phyloP scores from a whole-genome alignment of 2,888 invertebrate genomes.

The Ramazzottius varieornatus region DNA sequence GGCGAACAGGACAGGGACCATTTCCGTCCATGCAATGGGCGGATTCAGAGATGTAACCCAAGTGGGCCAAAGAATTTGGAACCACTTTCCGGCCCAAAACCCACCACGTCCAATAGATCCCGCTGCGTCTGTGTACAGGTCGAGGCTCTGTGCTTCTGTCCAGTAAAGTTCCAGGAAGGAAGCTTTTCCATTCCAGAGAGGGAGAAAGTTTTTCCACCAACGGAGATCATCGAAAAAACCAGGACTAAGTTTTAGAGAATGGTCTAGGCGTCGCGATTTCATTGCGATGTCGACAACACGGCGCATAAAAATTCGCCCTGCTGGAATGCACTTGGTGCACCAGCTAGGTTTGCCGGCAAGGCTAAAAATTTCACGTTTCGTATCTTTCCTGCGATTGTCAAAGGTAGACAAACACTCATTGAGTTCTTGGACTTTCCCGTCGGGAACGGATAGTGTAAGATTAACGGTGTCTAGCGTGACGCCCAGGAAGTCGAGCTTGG shows the following conservation, averaged over 20 bases:
- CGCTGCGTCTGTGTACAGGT: slow-evolving; percentile 4
- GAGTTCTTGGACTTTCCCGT: background rate
- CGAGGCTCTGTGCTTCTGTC: background rate
- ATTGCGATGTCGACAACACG: background rate
- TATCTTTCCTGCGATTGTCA: background rate
- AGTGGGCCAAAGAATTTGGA: background rate
- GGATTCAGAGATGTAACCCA: background rate
- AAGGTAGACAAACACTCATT: background rate
- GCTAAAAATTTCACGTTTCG: background rate
- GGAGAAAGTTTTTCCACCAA: slow-evolving; percentile 2
- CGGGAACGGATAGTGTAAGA: background rate
- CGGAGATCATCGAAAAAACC: background rate
- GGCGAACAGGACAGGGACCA: background rate
- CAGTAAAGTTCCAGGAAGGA: background rate
- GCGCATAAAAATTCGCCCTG: slow-evolving; percentile 3
- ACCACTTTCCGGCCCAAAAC: background rate
- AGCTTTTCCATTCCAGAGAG: slow-evolving; percentile 3
- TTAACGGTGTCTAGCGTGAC: background rate
- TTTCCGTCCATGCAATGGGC: background rate
- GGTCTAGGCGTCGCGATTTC: background rate
- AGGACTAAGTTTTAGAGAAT: background rate
- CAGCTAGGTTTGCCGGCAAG: background rate
- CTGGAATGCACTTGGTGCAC: background rate
- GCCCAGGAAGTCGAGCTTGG: background rate
- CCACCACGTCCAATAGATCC: background rate